These are phyloP conservation scores for Paratilapia polleni DNA, from an alignment of 2,113 vertebrate genomes.

Conservation along the genomic window DNA sequence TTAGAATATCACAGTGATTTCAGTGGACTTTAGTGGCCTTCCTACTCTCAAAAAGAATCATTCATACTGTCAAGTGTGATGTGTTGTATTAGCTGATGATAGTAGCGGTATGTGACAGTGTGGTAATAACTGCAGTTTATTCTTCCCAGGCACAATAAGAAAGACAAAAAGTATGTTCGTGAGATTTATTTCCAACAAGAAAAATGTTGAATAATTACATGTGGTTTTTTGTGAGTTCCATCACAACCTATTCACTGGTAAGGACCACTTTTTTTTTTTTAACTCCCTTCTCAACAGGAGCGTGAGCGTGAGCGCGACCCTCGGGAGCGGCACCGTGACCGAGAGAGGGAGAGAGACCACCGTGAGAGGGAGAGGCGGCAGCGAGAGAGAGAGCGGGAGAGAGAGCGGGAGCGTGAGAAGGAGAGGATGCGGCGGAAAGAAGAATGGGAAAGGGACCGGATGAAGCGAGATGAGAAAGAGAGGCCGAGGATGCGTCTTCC, in stretches of 20 bases:
- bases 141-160: neutral
- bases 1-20: neutral
- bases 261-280: neutral
- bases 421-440: slow-evolving; percentile 89
- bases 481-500: slow-evolving; percentile 88
- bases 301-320: slow-evolving; percentile 81
- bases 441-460: slow-evolving; percentile 89
- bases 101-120: neutral
- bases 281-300: slow-evolving; percentile 78
- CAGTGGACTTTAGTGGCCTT: neutral
- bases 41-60: neutral
- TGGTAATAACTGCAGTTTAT: neutral
- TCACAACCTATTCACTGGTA: neutral
- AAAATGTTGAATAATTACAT: neutral
- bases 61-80: neutral
- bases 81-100: too few species aligned
- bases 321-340: slow-evolving; percentile 78
- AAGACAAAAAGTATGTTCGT: too few species aligned
- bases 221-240: neutral
- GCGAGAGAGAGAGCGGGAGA: slow-evolving; percentile 82
- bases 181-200: neutral
- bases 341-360: slow-evolving; percentile 85
- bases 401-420: slow-evolving; percentile 87
- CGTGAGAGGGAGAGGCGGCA: slow-evolving; percentile 82
- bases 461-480: slow-evolving; percentile 92